A percentile compares a stretch with the other conserved stretches of the same genome.
Evolutionary conservation across 2,797 vertebrate species (phyloP).

Genomic region (Botia kubotai): DNA sequence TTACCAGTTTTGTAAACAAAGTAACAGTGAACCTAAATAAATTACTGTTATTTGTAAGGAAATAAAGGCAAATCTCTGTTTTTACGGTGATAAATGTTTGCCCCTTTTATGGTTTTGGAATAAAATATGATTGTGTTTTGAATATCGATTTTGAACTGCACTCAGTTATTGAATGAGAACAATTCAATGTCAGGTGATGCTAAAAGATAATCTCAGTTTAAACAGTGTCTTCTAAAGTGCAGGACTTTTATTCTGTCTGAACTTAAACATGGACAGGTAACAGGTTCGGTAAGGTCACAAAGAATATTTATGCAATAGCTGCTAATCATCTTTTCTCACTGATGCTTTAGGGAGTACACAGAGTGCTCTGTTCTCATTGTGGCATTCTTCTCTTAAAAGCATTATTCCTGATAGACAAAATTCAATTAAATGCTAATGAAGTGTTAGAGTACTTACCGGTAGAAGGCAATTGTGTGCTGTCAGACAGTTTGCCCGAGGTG

Average conservation of each 20-base stretch:
- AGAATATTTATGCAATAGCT: slow-evolving; percentile 25
- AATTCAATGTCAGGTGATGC: neutral
- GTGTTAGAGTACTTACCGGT: slow-evolving; percentile 80
- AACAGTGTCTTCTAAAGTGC: neutral
- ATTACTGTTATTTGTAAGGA: slow-evolving; percentile 81
- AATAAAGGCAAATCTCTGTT: slow-evolving; percentile 81
- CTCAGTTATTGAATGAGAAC: neutral
- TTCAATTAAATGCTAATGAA: slow-evolving; percentile 82
- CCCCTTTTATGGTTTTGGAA: slow-evolving; percentile 70
- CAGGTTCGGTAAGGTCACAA: neutral
- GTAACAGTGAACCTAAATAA: slow-evolving; percentile 71
- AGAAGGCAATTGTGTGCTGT: slow-evolving; percentile 76
- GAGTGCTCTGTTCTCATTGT: slow-evolving; percentile 17
- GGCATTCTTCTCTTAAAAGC: slow-evolving; percentile 44
- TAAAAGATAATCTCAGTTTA: neutral
- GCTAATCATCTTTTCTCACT: slow-evolving; percentile 32
- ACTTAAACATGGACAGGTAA: neutral
- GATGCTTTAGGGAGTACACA: slow-evolving; percentile 25
- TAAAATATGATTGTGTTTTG: slow-evolving; percentile 69
- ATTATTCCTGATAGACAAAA: slow-evolving; percentile 77
- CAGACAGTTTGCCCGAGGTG: slow-evolving; percentile 70
- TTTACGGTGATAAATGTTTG: slow-evolving; percentile 81
- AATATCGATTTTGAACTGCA: neutral
- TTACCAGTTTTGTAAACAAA: slow-evolving; percentile 77
- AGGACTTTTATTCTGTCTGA: neutral